These are phyloP conservation scores for Mizuhopecten yessoensis DNA, from an alignment of 1,140 invertebrate genomes.

Conservation along the genomic window DNA sequence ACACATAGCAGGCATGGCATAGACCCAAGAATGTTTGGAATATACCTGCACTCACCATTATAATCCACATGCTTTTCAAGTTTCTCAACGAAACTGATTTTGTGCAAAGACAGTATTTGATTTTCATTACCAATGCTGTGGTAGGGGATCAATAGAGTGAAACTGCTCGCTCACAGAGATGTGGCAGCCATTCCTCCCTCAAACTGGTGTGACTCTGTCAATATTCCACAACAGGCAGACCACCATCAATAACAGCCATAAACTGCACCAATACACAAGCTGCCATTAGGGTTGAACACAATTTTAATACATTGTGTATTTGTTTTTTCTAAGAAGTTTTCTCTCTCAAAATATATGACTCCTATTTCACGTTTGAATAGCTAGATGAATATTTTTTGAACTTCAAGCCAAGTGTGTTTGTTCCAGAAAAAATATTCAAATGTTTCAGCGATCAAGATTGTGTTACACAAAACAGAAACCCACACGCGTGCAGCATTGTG, in stretches of 20 bases:
- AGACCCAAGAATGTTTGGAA: not conserved
- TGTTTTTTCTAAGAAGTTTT: not conserved
- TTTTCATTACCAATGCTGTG: not conserved
- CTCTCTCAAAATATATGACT: not conserved
- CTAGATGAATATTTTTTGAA: not conserved
- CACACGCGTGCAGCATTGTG: not conserved
- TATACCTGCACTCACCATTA: conserved; percentile 10
- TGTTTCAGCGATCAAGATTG: not conserved
- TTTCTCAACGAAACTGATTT: conserved; percentile 15
- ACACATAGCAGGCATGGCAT: conserved; percentile 83
- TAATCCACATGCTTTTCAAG: conserved; percentile 33
- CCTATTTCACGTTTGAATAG: too few species aligned
- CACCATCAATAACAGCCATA: not conserved
- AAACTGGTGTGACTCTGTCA: not conserved
- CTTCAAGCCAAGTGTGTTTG: not conserved
- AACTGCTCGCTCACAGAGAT: not conserved
- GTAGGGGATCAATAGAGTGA: not conserved
- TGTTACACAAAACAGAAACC: not conserved
- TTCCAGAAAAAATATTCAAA: not conserved
- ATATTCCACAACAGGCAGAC: not conserved
- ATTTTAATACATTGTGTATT: not conserved
- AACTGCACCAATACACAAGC: not conserved
- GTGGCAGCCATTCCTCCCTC: not conserved
- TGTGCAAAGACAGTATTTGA: not conserved
- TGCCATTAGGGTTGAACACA: not conserved